Percentiles rank a stretch among this genome's conserved stretches.
These are phyloP conservation scores for Gonatopus flavifemur DNA, from an alignment of 1,140 invertebrate genomes.

Conservation along the genomic window DNA sequence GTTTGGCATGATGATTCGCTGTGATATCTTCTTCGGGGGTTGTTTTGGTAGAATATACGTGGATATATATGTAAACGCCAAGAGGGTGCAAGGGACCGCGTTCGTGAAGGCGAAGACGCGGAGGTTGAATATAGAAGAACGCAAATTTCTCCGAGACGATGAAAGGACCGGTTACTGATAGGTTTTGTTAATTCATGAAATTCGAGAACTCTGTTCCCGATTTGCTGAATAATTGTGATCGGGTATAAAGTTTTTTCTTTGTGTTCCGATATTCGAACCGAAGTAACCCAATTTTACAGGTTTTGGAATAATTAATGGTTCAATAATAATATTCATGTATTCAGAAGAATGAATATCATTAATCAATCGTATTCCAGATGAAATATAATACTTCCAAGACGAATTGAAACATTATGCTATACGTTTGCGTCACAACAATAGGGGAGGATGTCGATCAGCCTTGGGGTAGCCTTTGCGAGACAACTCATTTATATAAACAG, in stretches of 20 bases:
- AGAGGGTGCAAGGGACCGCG: conserved; percentile 5
- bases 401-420: no score
- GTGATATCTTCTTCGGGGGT: conserved; percentile 23
- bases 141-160: neutral
- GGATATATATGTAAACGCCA: no score
- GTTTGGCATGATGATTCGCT: conserved; percentile 35
- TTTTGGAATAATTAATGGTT: conserved; percentile 38
- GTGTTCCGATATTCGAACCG: conserved; percentile 40
- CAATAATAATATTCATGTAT: conserved; percentile 36
- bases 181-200: conserved; percentile 51
- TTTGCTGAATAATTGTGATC: conserved; percentile 50
- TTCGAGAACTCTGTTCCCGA: conserved; percentile 40
- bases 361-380: no score
- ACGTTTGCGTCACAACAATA: no score
- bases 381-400: no score
- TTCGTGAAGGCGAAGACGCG: conserved; percentile 11
- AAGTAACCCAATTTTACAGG: conserved; percentile 36
- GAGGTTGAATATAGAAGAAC: no score
- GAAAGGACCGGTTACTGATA: conserved; percentile 34
- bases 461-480: conserved; percentile 31
- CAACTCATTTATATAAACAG: conserved; percentile 45
- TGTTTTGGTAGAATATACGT: no score
- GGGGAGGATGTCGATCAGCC: conserved; percentile 31
- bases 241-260: conserved; percentile 34
- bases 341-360: no score